These are phyloP conservation scores for pig (Sus scrofa) DNA, from an alignment of 2,113 vertebrate genomes.

Conservation along the genomic window T2T-Sscrofa CM000819.6:46490501-46491000, in stretches of 20 bases:
- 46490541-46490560: too few species aligned
- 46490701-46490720: too few species aligned
- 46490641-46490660: too few species aligned
- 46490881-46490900: neutral
- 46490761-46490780: neutral
- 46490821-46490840: neutral
- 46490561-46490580: too few species aligned
- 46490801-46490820: neutral
- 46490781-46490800: neutral
- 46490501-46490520: too few species aligned
- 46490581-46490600: too few species aligned
- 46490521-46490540: too few species aligned
- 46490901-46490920: neutral
- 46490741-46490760: neutral
- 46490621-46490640: too few species aligned
- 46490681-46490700: too few species aligned
- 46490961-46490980: neutral
- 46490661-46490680: too few species aligned
- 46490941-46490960: neutral
- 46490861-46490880: neutral
- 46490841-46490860: neutral
- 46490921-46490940: neutral
- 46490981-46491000: neutral
- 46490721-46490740: neutral
- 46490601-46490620: too few species aligned